Evolutionary conservation across 2,797 vertebrate species (phyloP).

Genomic region (Poliocrania exsul): DNA sequence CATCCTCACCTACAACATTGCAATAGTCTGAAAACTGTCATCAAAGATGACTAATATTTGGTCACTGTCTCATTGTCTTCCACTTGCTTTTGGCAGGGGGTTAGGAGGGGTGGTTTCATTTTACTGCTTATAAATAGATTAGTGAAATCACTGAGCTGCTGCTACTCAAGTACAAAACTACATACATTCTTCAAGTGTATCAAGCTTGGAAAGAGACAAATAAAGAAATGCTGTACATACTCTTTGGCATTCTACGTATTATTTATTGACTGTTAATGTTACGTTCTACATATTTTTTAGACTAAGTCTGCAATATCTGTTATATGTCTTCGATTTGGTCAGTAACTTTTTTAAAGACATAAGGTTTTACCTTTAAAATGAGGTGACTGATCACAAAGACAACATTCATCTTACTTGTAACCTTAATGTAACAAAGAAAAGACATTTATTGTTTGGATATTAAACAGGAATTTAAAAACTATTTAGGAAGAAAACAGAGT

Average conservation of each 20-base stretch:
- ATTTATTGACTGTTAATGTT: background rate
- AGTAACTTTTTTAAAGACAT: background rate
- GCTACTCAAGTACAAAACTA: background rate
- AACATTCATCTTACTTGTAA: background rate
- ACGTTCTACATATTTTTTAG: background rate
- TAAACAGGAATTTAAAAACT: conserved; percentile 43
- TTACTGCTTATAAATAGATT: background rate
- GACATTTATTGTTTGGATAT: conserved; percentile 36
- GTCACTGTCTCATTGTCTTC: background rate
- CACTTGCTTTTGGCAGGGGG: background rate
- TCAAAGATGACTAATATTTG: background rate
- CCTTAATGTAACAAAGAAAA: background rate
- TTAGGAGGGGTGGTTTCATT: background rate
- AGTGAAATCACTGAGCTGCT: background rate
- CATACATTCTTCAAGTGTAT: background rate
- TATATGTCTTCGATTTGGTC: background rate
- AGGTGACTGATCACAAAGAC: background rate
- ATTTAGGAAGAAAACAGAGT: conserved; percentile 1
- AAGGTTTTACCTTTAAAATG: background rate
- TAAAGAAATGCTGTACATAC: background rate
- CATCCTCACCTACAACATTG: background rate
- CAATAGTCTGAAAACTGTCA: background rate
- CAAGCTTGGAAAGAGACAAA: background rate
- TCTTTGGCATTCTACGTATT: background rate
- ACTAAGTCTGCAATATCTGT: background rate